These are phyloP conservation scores for Lutjanus campechanus DNA, from an alignment of 2,797 vertebrate genomes.

Conservation along the genomic window DNA sequence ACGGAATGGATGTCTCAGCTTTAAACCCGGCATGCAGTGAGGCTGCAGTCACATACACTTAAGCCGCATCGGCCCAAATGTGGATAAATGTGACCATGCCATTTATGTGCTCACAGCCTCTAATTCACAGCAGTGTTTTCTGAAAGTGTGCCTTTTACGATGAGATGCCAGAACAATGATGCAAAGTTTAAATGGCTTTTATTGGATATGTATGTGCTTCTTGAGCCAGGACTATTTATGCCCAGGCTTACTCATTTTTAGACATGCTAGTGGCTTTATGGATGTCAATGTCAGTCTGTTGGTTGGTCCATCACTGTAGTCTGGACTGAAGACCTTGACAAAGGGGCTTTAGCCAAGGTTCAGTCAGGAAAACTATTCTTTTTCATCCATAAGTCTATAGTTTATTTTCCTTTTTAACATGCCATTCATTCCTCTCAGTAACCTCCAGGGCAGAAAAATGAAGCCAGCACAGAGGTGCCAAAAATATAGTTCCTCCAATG, in stretches of 20 bases:
- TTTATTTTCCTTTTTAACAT: too few species aligned
- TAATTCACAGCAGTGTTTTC: background rate
- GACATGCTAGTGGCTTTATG: too few species aligned
- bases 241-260: background rate
- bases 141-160: background rate
- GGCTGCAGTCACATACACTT: slow-evolving; percentile 6
- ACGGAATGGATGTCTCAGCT: slow-evolving; percentile 25
- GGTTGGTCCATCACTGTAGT: background rate
- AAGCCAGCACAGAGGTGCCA: too few species aligned
- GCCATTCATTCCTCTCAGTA: too few species aligned
- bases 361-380: too few species aligned
- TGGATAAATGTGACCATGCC: background rate
- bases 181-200: background rate
- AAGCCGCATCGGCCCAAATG: background rate
- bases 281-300: background rate
- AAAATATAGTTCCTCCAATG: too few species aligned
- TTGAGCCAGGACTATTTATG: background rate
- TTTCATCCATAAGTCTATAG: too few species aligned
- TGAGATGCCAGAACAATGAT: slow-evolving; percentile 4
- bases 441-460: too few species aligned
- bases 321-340: too few species aligned
- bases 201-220: background rate
- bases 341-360: too few species aligned
- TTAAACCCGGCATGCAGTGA: background rate
- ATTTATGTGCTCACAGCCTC: slow-evolving; percentile 13